Evolutionary conservation across 2,888 invertebrate genomes (phyloP), one percentile per base, ranked within the genome.

Genomic region (Phragmatobia fuliginosa): DNA sequence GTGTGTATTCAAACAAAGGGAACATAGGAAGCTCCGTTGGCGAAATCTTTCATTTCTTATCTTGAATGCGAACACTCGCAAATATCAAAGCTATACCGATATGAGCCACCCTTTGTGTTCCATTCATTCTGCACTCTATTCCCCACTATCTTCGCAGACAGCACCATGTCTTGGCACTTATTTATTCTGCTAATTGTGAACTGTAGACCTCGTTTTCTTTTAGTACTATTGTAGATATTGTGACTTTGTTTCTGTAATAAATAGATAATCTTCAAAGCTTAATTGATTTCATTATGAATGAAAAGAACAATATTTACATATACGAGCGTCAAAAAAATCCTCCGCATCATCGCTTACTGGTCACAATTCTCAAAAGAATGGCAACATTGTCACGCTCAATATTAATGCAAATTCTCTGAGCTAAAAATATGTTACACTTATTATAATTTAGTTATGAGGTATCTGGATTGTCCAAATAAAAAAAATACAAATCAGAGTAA

Each of bases 1-100:
- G 83, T 90, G 76, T 87, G 86, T 86, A 70, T 56, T 38, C 49
- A 62, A 77, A 75, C 75, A 80, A 77, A 82, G 81, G 85, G 84
- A 83, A 85, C 82, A 84, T 76, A 82, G 83, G 79, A 86, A 85
- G 82, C 83, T 74, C 71, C 75, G 83, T 75, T 70, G 66, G 63
- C 56, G 84, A 85, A 90, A 91, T 91, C 90, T 92, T 90, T 91
- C 92, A 92, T 93, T 91, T 90, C 90, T 93, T 92, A 93, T 92
- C 92, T 84, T 78, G 77, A 69, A 76, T 82, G 80, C 83, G 85
- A 81, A 85, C 85, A 85, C 86, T 85, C 86, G 74, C 85, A 82
- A 76, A 87, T 87, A 87, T 87, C 85, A 85, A 82, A 84, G 81
- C 76, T 77, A 79, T 62, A 66, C 33, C 77, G 71, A 78, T 75